These are phyloP conservation scores for roundworm (Caenorhabditis elegans) DNA, from an alignment of 1,140 invertebrate species.

Conservation along the genomic window DNA sequence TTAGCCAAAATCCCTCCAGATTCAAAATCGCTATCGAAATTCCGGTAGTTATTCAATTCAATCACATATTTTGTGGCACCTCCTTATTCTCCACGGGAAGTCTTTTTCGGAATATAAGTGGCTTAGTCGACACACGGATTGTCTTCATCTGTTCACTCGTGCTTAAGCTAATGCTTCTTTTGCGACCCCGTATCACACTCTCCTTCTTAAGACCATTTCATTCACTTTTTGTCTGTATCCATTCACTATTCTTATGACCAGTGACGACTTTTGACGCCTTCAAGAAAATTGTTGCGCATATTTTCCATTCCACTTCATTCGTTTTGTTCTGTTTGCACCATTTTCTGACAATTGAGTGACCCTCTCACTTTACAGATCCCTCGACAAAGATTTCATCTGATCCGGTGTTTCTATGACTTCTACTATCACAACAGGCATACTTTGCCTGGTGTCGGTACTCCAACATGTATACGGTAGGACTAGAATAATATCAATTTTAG, in stretches of 20 bases:
- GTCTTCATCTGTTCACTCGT: background rate
- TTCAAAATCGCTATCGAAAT: too few relatives aligned
- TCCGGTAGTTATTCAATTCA: background rate
- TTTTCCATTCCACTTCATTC: slow-evolving; percentile 31
- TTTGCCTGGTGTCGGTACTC: slow-evolving; percentile 11
- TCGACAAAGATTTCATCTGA: background rate
- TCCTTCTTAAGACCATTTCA: slow-evolving; percentile 3
- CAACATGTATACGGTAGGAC: slow-evolving; percentile 9
- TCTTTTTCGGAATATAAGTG: slow-evolving; percentile 21
- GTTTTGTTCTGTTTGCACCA: slow-evolving; percentile 24
- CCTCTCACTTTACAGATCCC: slow-evolving; percentile 6
- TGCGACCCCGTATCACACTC: slow-evolving; percentile 20
- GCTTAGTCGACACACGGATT: background rate
- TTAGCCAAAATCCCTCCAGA: too few relatives aligned
- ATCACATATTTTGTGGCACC: background rate
- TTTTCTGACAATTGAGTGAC: slow-evolving; percentile 6
- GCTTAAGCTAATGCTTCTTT: background rate
- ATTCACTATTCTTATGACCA: background rate
- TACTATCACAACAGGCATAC: background rate
- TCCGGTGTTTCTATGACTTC: background rate
- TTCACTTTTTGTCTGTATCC: background rate
- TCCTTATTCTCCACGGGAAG: background rate
- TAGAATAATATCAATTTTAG: background rate
- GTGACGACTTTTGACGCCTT: slow-evolving; percentile 22
- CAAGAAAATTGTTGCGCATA: slow-evolving; percentile 33